These are phyloP conservation scores for Drosophila littoralis DNA, from an alignment of 1,140 invertebrate species.

Conservation along the genomic window DNA sequence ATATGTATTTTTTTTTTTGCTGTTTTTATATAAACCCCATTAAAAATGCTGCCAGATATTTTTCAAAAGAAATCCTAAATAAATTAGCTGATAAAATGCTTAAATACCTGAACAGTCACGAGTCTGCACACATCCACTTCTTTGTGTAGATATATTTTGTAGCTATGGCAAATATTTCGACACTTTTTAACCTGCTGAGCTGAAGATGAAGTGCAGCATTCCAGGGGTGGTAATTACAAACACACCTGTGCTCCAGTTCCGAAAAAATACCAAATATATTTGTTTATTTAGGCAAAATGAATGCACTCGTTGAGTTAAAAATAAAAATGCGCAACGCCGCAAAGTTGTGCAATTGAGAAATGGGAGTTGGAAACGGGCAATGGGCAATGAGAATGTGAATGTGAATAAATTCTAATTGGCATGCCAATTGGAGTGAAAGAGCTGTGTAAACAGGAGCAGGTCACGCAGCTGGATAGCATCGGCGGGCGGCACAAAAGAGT, in stretches of 20 bases:
- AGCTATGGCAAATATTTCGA: conserved; percentile 28
- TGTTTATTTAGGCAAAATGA: conserved; percentile 58
- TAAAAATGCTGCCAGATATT: no score
- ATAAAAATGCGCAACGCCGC: conserved; percentile 29
- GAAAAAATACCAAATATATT: conserved; percentile 18
- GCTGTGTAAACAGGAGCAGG: neutral
- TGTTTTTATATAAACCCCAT: no score
- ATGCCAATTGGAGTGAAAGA: neutral
- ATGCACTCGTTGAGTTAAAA: conserved; percentile 15
- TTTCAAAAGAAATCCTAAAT: neutral
- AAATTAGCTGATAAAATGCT: neutral
- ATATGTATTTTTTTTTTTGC: no score
- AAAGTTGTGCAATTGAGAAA: conserved; percentile 32
- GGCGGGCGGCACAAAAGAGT: conserved; percentile 1
- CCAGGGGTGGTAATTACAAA: conserved; percentile 22
- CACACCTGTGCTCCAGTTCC: conserved; percentile 74
- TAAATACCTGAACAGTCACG: neutral
- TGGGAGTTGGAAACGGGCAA: conserved; percentile 4
- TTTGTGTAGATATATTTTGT: neutral
- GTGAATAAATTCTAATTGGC: conserved; percentile 3
- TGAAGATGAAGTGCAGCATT: conserved; percentile 16
- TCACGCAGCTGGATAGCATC: conserved; percentile 43
- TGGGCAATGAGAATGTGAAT: neutral
- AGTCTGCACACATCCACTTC: neutral
- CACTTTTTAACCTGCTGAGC: conserved; percentile 5